Percentiles rank a stretch among this genome's conserved stretches.
Evolutionary conservation across 2,888 invertebrate species (phyloP).

Genomic region (Ashinkailepas kermadecensis): DNA sequence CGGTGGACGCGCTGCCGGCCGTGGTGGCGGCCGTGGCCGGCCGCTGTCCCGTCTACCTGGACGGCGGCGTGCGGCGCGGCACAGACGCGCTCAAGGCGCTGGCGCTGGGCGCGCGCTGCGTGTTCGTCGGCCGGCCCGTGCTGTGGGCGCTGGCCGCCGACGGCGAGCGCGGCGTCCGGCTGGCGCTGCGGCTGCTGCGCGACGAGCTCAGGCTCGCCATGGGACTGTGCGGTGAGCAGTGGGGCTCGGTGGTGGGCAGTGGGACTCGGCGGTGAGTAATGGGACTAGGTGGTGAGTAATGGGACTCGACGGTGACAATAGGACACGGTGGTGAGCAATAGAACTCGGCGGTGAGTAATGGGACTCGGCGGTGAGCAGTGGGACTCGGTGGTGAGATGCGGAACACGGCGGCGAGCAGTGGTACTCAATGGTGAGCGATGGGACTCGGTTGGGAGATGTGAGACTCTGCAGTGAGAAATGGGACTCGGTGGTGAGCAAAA

Average conservation of each 20-base stretch:
- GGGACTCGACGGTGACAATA: too few species aligned
- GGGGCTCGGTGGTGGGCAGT: neutral
- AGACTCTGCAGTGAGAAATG: too few species aligned
- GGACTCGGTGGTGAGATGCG: neutral
- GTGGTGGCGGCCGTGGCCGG: slow-evolving; percentile 61
- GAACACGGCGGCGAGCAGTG: too few species aligned
- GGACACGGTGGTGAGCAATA: slow-evolving; percentile 66
- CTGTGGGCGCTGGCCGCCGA: slow-evolving; percentile 73
- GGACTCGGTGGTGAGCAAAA: too few species aligned
- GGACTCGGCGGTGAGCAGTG: neutral
- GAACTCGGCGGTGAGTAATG: slow-evolving; percentile 56
- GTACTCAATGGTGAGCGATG: too few species aligned
- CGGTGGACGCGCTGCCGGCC: slow-evolving; percentile 64
- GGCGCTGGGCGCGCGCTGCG: slow-evolving; percentile 82
- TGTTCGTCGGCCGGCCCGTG: slow-evolving; percentile 76
- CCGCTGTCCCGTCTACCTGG: slow-evolving; percentile 69
- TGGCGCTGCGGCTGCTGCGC: slow-evolving; percentile 58
- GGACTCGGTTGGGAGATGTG: too few species aligned
- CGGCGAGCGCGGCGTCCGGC: slow-evolving; percentile 65
- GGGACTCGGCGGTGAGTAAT: too few species aligned
- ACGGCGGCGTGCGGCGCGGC: slow-evolving; percentile 76
- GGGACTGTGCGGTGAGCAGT: slow-evolving; percentile 56
- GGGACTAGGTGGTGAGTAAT: too few species aligned
- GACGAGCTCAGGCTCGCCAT: slow-evolving; percentile 68
- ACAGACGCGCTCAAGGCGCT: slow-evolving; percentile 84